These are phyloP conservation scores for Aspidoscelis tigris DNA, from an alignment of 2,113 vertebrate species.

Conservation along the genomic window DNA sequence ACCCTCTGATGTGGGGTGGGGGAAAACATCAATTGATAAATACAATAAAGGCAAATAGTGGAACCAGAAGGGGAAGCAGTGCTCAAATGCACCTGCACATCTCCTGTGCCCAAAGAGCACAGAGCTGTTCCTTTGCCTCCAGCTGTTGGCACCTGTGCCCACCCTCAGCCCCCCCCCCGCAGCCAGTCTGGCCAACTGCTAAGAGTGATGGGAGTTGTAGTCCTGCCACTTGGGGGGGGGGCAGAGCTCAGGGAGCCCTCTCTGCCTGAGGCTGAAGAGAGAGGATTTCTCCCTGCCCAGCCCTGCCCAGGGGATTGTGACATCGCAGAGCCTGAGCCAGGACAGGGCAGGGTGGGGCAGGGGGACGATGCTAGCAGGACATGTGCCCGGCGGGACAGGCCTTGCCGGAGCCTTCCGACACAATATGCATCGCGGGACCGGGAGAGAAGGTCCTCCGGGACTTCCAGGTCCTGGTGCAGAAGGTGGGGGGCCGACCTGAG, in stretches of 20 bases:
- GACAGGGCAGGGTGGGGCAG: neutral
- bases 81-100: no score
- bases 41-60: no score
- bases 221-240: no score
- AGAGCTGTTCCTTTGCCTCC: no score
- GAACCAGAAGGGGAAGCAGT: no score
- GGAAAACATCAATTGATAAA: no score
- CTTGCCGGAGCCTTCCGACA: neutral
- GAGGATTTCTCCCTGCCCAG: neutral
- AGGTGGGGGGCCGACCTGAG: constrained; percentile 33
- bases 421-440: neutral
- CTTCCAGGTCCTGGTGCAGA: constrained; percentile 35
- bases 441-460: constrained; percentile 14
- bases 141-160: no score
- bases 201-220: no score
- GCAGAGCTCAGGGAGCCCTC: neutral
- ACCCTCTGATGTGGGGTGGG: no score
- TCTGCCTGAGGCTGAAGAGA: neutral
- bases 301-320: constrained; percentile 13
- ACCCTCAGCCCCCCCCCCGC: no score
- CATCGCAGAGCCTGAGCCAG: neutral
- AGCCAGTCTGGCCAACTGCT: no score
- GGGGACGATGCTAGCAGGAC: neutral
- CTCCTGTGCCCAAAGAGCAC: no score
- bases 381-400: constrained; percentile 10